Evolutionary conservation across 2,113 vertebrate species (phyloP), one percentile per base, ranked within the genome.

Genomic region (Hippocampus comes): DNA sequence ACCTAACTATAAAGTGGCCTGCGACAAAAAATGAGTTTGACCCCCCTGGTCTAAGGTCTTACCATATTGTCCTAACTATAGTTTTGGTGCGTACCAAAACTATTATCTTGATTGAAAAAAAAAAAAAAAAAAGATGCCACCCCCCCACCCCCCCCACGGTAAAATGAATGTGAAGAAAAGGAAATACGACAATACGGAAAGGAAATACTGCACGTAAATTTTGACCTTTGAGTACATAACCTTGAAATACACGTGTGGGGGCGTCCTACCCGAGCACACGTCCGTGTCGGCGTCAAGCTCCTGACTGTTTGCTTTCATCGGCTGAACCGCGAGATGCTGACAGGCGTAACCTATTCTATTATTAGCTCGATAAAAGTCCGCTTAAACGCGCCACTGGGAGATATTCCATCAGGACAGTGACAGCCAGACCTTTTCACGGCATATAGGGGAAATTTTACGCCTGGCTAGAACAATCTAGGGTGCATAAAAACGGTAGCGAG

Each of bases 341-440:
- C 34, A 38, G 86, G 88, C 85, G 75, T 90, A 90, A 91, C 91
- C 88, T 87, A 84, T 90, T 91, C 88, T 92, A 92, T 93, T 91
- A 93, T 91, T 92, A 92, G 87, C 90, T 87, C 82, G 76, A 87
- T 93, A 91, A 92, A 91, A 89, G 84, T 87, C 84, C 11, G 42
- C 82, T 88, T 92, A 89, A 90, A 90, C 78, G 78, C 78, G 80
- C 90, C 90, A 88, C 79, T 63, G 91, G 89, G 89, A 92, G 89
- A 89, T 89, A 87, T 91, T 93, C 91, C 86, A 91, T 91, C 91
- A 87, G 85, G 86, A 81, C 74, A 74, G 75, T 89, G 91, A 93
- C 91, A 91, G 89, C 80, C 81, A 91, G 89, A 88, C 88, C 89
- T 90, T 92, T 92, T 86, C 84, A 91, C 60, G 69, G 81, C 81